Conservation (phyloP, 2,113 vertebrate species). For the Gulo gulo region DNA sequence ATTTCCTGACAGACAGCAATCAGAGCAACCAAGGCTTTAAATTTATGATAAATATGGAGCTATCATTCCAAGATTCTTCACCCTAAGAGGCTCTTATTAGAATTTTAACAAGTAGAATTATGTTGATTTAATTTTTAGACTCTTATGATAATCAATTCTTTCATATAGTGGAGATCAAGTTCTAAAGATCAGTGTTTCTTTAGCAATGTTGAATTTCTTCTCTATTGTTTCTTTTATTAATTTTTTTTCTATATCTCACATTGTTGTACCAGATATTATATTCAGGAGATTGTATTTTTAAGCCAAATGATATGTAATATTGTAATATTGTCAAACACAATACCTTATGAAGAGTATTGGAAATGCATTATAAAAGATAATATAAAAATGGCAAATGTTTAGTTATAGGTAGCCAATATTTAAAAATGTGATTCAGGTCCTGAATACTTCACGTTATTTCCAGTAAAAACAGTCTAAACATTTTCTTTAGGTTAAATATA, state of each 20-base stretch:
- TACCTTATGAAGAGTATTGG: conserved; percentile 61
- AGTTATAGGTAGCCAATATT: conserved; percentile 53
- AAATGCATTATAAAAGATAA: conserved; percentile 70
- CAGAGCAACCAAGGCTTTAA: not conserved
- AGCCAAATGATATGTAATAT: conserved; percentile 65
- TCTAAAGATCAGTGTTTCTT: conserved; percentile 34
- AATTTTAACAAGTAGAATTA: not conserved
- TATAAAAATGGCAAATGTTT: conserved; percentile 69
- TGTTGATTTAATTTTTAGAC: not conserved
- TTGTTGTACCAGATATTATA: not conserved
- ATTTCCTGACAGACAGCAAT: no score
- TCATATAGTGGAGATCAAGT: not conserved
- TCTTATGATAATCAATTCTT: not conserved
- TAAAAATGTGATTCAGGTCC: conserved; percentile 49
- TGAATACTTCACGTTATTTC: conserved; percentile 53
- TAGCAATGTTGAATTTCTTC: not conserved
- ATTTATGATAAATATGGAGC: not conserved
- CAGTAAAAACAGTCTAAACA: conserved; percentile 66
- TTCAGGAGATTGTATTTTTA: conserved; percentile 74
- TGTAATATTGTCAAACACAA: conserved; percentile 66
- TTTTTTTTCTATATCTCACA: conserved; percentile 21
- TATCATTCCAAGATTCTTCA: not conserved
- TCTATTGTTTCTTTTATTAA: conserved; percentile 18
- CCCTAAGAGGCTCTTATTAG: not conserved
- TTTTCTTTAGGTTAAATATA: conserved; percentile 62